A percentile compares a stretch with the other conserved stretches of the same genome.
Evolutionary conservation across 64 coral and sea anemone genomes (phyloP).

Genomic region (Montipora efflorescens): DNA sequence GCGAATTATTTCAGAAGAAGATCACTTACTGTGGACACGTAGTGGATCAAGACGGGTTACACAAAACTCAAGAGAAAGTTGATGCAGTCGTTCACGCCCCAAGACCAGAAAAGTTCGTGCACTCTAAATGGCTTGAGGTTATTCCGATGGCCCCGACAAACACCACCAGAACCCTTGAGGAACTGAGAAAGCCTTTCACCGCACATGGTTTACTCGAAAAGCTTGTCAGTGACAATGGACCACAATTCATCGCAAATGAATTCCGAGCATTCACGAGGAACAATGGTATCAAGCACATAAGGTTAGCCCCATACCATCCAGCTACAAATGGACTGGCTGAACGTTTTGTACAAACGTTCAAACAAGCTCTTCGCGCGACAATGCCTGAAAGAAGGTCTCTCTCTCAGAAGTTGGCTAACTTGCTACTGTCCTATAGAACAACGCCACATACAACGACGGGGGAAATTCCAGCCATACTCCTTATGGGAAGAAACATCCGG

Average conservation of each 20-base stretch:
- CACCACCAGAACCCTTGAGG: neutral
- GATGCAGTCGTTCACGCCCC: too few species aligned
- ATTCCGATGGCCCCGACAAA: neutral
- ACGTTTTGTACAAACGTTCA: constrained; percentile 3
- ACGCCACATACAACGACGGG: too few species aligned
- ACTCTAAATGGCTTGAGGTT: neutral
- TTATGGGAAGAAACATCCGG: neutral
- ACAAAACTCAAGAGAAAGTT: too few species aligned
- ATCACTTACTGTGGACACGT: too few species aligned
- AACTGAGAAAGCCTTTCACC: neutral
- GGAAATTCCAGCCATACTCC: too few species aligned
- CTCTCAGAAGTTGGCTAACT: too few species aligned
- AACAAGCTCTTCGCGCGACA: neutral
- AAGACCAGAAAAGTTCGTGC: neutral
- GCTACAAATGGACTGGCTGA: neutral
- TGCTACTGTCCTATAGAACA: too few species aligned
- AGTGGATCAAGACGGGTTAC: too few species aligned
- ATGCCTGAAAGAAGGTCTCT: too few species aligned
- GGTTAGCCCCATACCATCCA: neutral
- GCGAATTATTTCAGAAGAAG: too few species aligned
- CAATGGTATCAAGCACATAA: neutral
- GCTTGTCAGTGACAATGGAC: constrained; percentile 5
- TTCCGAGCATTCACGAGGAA: neutral
- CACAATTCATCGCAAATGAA: neutral
- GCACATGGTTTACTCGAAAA: neutral